Conservation (phyloP, 2,888 invertebrate genomes). For the Drosophila fungiperda region DNA sequence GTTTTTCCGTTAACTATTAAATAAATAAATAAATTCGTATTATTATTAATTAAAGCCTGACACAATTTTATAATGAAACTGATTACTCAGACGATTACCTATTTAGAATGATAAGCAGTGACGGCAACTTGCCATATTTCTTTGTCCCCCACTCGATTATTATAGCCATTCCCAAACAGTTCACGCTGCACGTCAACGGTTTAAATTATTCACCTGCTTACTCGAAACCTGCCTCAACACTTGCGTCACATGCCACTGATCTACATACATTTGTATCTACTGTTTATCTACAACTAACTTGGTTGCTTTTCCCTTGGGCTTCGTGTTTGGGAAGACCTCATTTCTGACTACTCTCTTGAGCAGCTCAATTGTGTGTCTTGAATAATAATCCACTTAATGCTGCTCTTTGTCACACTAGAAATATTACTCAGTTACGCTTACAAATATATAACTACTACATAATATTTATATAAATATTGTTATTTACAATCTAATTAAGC, state of each 20-base stretch:
- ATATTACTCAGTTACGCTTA: not conserved
- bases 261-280: slow-evolving; percentile 2
- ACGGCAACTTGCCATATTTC: not conserved
- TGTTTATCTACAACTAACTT: not conserved
- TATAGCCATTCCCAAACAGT: not conserved
- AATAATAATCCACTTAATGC: slow-evolving; percentile 6
- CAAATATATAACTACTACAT: too few relatives aligned
- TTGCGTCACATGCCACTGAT: slow-evolving; percentile 20
- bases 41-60: not conserved
- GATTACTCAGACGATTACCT: not conserved
- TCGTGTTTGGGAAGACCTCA: not conserved
- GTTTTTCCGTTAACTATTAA: not conserved
- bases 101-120: not conserved
- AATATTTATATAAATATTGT: not conserved
- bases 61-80: not conserved
- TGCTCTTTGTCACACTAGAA: not conserved
- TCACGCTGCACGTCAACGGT: not conserved
- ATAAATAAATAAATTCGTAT: not conserved
- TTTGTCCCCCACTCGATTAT: not conserved
- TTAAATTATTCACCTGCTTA: not conserved
- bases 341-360: not conserved
- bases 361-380: slow-evolving; percentile 14
- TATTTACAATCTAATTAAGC: not conserved
- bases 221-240: slow-evolving; percentile 60
- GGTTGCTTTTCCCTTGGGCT: slow-evolving; percentile 17